A percentile compares a stretch with the other conserved stretches of the same genome.
These are phyloP conservation scores for Brachystomella parvula DNA, from an alignment of 1,140 invertebrate genomes.

Conservation along the genomic window DNA sequence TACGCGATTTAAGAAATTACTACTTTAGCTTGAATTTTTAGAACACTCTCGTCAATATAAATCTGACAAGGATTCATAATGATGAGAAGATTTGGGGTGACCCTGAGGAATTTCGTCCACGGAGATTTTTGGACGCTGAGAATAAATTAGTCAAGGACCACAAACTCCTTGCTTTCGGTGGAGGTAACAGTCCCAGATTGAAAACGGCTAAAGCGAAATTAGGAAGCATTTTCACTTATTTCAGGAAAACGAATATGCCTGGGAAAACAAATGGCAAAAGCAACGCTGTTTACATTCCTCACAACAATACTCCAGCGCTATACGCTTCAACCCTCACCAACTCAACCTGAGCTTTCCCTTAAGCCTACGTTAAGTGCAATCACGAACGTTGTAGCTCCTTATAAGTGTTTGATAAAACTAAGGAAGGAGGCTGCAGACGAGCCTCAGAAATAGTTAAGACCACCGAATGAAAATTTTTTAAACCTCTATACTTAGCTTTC, in stretches of 20 bases:
- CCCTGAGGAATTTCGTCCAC: conserved; percentile 63
- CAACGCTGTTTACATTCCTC: not conserved
- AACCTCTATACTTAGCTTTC: no score
- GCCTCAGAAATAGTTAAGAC: no score
- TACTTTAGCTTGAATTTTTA: no score
- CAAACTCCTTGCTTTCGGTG: conserved; percentile 64
- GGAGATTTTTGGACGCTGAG: conserved; percentile 58
- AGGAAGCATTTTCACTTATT: not conserved
- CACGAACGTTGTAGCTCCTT: not conserved
- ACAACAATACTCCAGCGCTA: conserved; percentile 4
- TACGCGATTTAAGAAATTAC: not conserved
- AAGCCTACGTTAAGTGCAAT: not conserved
- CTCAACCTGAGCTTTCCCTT: not conserved
- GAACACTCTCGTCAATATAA: conserved; percentile 73
- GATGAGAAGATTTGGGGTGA: conserved; percentile 60
- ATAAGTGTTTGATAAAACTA: not conserved
- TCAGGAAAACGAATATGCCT: conserved; percentile 5
- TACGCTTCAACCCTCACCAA: not conserved
- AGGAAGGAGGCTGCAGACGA: no score
- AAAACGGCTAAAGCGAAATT: not conserved
- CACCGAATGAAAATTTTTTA: no score
- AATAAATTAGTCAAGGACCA: conserved; percentile 58
- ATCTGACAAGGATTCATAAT: conserved; percentile 65
- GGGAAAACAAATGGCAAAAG: not conserved
- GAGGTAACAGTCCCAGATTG: conserved; percentile 46